These are phyloP conservation scores for Cataglyphis cursor DNA, from an alignment of 2,888 invertebrate genomes.

Conservation along the genomic window DNA sequence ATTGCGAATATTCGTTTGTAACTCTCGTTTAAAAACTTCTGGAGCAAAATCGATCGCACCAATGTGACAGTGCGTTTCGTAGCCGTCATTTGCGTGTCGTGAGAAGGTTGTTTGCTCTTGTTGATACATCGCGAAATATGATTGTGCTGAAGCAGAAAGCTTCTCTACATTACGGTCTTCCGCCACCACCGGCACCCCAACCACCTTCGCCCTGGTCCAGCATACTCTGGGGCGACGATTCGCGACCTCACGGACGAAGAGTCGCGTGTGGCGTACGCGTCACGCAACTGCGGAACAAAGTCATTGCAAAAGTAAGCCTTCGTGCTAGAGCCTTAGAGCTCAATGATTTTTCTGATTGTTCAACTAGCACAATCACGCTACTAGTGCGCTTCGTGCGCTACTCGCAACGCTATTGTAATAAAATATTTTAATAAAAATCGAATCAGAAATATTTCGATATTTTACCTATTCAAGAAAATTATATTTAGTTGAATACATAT, in stretches of 20 bases:
- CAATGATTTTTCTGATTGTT: conserved; percentile 4
- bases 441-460: background rate
- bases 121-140: conserved; percentile 67
- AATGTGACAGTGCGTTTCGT: background rate
- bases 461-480: background rate
- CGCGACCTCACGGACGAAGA: conserved; percentile 62
- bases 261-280: conserved; percentile 67
- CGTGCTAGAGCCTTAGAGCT: too few species aligned
- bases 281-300: conserved; percentile 73
- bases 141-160: conserved; percentile 80
- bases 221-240: conserved; percentile 83
- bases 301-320: conserved; percentile 77
- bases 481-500: background rate
- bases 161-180: conserved; percentile 87
- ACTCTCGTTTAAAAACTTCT: background rate
- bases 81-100: conserved; percentile 3
- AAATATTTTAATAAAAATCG: background rate
- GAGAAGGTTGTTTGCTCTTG: conserved; percentile 40
- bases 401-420: background rate
- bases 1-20: background rate
- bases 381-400: background rate
- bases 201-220: conserved; percentile 87
- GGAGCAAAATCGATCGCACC: background rate
- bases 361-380: conserved; percentile 2
- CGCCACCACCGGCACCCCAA: conserved; percentile 87